Conservation (phyloP, 2,113 vertebrate genomes). For the Sula dactylatra region DNA sequence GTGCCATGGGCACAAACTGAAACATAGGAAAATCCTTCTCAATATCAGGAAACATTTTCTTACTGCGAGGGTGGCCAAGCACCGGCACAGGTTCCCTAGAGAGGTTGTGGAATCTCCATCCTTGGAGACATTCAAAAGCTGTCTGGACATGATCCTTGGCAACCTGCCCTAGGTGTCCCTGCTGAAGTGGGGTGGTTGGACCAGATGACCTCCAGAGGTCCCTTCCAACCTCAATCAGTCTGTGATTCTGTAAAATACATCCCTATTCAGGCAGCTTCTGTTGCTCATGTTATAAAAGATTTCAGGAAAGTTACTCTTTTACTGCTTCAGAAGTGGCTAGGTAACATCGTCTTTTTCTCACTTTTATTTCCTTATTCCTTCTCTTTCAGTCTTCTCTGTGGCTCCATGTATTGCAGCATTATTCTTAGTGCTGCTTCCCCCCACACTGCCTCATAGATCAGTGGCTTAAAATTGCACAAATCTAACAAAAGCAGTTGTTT, state of each 20-base stretch:
- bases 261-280: background rate
- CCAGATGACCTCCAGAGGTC: background rate
- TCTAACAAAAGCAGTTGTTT: background rate
- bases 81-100: background rate
- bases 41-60: background rate
- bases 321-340: background rate
- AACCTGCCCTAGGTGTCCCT: background rate
- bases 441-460: background rate
- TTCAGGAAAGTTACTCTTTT: background rate
- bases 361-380: background rate
- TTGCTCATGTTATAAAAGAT: background rate
- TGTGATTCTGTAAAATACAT: background rate
- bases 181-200: background rate
- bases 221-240: background rate
- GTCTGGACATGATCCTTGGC: background rate
- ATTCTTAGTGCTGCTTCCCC: background rate
- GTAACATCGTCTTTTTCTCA: background rate
- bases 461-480: background rate
- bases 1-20: background rate
- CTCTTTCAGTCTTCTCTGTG: accelerated
- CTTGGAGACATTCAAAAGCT: background rate
- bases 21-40: background rate
- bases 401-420: background rate
- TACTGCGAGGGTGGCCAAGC: background rate
- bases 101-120: background rate